These are phyloP conservation scores for Phyto melanocephala DNA, from an alignment of 2,888 invertebrate genomes.

Conservation along the genomic window DNA sequence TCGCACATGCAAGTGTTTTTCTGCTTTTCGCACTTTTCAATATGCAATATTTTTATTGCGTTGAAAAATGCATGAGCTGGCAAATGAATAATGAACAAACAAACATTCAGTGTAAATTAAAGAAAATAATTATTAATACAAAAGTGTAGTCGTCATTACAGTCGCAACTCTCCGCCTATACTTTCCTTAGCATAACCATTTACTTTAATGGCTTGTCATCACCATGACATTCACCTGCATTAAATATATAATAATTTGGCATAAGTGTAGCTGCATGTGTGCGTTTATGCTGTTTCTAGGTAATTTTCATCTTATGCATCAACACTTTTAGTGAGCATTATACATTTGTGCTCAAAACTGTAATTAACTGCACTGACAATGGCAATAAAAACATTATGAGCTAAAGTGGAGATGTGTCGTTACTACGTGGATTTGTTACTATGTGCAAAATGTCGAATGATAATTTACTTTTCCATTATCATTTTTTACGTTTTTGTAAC, in stretches of 20 bases:
- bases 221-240: slow-evolving; percentile 35
- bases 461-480: not conserved
- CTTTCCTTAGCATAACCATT: not conserved
- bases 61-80: no score
- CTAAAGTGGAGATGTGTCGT: not conserved
- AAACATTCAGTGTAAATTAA: no score
- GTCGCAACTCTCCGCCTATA: not conserved
- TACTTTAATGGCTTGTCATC: slow-evolving; percentile 34
- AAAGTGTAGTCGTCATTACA: not conserved
- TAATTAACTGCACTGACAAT: slow-evolving; percentile 25
- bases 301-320: slow-evolving; percentile 29
- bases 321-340: slow-evolving; percentile 19
- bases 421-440: not conserved
- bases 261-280: not conserved
- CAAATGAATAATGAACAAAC: no score
- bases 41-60: no score
- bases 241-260: not conserved
- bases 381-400: not conserved
- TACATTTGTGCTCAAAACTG: not conserved
- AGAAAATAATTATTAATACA: no score
- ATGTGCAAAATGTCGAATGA: not conserved
- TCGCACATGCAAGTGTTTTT: no score
- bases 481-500: not conserved
- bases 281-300: not conserved
- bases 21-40: no score